phyloP scores from a whole-genome alignment of 2,888 invertebrate species.

The Orchesellides sinensis region DNA sequence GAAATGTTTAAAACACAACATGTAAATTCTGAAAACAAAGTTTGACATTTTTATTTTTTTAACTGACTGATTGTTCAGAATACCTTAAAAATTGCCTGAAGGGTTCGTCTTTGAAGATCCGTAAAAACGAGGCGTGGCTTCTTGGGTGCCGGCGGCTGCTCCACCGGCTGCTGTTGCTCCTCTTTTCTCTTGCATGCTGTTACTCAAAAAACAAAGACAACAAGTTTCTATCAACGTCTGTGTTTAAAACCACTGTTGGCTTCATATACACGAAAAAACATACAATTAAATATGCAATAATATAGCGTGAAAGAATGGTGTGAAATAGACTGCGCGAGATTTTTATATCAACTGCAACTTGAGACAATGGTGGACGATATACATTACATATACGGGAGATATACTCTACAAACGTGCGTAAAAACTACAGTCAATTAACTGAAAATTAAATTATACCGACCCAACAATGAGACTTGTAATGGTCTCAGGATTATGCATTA shows the following conservation, averaged over 20 bases:
- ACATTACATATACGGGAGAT: too few relatives aligned
- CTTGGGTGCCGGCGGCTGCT: constrained; percentile 91
- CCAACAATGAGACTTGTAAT: too few relatives aligned
- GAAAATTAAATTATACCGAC: too few relatives aligned
- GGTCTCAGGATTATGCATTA: too few relatives aligned
- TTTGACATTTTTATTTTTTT: not conserved
- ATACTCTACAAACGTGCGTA: too few relatives aligned
- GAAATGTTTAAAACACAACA: constrained; percentile 4
- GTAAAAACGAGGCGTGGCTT: constrained; percentile 99
- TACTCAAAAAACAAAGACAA: not conserved
- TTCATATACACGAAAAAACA: not conserved
- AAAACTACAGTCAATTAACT: too few relatives aligned
- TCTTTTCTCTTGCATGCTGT: constrained; percentile 97
- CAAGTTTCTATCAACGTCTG: too few relatives aligned
- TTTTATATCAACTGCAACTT: too few relatives aligned
- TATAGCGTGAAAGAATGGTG: constrained; percentile 10
- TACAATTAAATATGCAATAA: not conserved
- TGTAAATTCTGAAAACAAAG: not conserved
- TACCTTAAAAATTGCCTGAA: constrained; percentile 99
- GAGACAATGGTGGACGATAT: too few relatives aligned
- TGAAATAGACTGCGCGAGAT: too few relatives aligned
- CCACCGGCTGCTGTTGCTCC: constrained; percentile 87
- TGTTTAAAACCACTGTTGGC: not conserved
- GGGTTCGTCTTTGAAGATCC: constrained; percentile 99
- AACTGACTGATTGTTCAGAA: not conserved